Evolutionary conservation across 2,113 vertebrate genomes (phyloP), one percentile per base, ranked within the genome.

Genomic region (Ifrita kowaldi): DNA sequence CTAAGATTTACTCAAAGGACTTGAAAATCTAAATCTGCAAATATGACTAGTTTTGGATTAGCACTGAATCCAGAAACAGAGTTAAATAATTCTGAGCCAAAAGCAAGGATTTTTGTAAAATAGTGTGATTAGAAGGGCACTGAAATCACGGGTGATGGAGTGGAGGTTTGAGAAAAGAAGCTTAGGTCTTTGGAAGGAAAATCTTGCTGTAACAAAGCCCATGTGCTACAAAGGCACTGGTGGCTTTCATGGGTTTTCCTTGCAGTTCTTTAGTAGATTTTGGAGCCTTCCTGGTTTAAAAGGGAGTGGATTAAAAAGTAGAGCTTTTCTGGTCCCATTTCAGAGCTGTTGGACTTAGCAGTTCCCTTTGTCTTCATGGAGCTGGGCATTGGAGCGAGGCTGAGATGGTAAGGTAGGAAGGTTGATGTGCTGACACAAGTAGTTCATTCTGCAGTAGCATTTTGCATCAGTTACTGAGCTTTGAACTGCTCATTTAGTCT

Each of bases 401-500:
- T 74, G 85, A 88, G 76, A 33, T 77, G 69, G 42, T 82, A 49
- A 76, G 33, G 39, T 55, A 68, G 62, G n/a, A 73, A 77, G 27
- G 77, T 4, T 70, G 65, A 30, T 93, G 41, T 93, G 55, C 93
- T 94, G 89, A 83, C 89, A 52, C 21, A 56, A 92, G 84, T 59
- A 94, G 87, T 92, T 79, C 19, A 67, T 76, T 95, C 93, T 79
- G 57, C 4, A 0, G 77, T 85, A 94, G 46, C 70, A 69, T 93
- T 96, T 95, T 96, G 39, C 28, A 22, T 95, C 87, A 50, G 37
- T 88, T 87, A 47, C 27, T 96, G 95, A 97, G 87, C 93, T 97
- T 93, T 96, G 93, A 97, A 96, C 73, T 84, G 57, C 53, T 94
- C 83, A 77, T 93, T 97, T 97, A 70, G 67, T 96, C 78, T 93